These are phyloP conservation scores for Cossypha polioptera DNA, from an alignment of 2,797 vertebrate genomes.

Conservation along the genomic window DNA sequence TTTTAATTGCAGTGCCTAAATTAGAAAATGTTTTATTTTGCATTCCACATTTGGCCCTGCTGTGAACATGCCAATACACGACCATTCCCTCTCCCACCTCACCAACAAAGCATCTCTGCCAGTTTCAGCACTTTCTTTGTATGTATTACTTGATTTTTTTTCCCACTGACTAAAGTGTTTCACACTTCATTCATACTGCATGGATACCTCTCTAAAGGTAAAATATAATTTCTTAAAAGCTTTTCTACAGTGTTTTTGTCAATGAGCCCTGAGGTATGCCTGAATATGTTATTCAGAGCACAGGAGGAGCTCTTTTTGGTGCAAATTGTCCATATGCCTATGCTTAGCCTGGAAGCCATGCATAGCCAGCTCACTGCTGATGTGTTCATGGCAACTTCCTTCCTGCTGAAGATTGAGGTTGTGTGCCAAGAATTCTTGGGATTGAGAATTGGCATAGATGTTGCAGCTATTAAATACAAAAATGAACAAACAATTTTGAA, in stretches of 20 bases:
- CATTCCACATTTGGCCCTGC: not conserved
- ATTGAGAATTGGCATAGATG: not conserved
- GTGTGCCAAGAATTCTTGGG: not conserved
- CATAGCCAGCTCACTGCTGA: fast-evolving
- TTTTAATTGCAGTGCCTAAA: not conserved
- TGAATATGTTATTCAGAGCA: not conserved
- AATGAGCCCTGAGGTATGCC: not conserved
- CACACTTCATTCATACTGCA: not conserved
- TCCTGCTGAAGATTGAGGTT: not conserved
- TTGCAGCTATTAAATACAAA: not conserved
- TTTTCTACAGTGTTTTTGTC: not conserved
- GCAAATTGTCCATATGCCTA: not conserved
- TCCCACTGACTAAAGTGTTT: not conserved
- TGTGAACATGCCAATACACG: not conserved
- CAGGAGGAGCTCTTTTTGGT: not conserved
- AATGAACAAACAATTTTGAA: not conserved
- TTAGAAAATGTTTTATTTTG: not conserved
- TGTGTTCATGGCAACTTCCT: not conserved
- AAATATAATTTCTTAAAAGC: not conserved
- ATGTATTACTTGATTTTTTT: not conserved
- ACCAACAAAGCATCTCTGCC: not conserved
- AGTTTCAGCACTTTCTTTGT: not conserved
- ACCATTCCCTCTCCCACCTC: not conserved
- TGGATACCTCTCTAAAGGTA: not conserved
- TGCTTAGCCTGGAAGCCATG: not conserved